Evolutionary conservation across 2,888 invertebrate genomes (phyloP), one percentile per base, ranked within the genome.

Genomic region (Lottia scabra): DNA sequence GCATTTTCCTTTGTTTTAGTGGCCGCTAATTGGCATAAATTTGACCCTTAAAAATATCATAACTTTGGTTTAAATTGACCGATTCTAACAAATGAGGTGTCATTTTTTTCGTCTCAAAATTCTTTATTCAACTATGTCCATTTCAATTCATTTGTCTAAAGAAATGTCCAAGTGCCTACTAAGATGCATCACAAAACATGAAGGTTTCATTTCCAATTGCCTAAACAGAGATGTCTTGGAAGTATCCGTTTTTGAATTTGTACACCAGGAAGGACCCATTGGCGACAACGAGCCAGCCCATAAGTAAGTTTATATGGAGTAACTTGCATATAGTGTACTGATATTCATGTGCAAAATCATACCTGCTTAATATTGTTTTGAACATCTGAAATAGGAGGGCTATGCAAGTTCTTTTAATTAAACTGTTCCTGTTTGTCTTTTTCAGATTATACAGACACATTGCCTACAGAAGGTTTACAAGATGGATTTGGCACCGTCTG

Each of bases 151-250:
- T 45, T 45, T 45, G 13, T 45, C 16, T 12, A 45, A 45, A 45
- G 16, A 45, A 45, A 45, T 45, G 45, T 45, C 45, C 45, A 45
- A 45, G 45, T 45, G 1, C 45, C 45, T 45, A 45, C 45, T 13
- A 16, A 45, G 45, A 12, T 45, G 16, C 45, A 12, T 13, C 45
- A 45, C 27, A 13, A 26, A 65, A 46, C 70, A 70, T 48, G 65
- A 65, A 1, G 70, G 45, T 30, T 70, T 70, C 30, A 6, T 19
- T 12, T 64, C 65, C n/a, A 70, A 70, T 65, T 70, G 70, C 30
- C 27, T 70, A 15, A 70, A 70, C 26, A 6, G 8, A 10, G 48
- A 70, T 48, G 70, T 70, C 4, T 23, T 70, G 48, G 65, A 70
- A 19, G 19, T 19, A 5, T 38, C 64, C 4, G 64, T 46, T 70